Percentiles rank a stretch among this genome's conserved stretches.
These are phyloP conservation scores for Polypedilum pembai DNA, from an alignment of 1,140 invertebrate genomes.

Conservation along the genomic window DNA sequence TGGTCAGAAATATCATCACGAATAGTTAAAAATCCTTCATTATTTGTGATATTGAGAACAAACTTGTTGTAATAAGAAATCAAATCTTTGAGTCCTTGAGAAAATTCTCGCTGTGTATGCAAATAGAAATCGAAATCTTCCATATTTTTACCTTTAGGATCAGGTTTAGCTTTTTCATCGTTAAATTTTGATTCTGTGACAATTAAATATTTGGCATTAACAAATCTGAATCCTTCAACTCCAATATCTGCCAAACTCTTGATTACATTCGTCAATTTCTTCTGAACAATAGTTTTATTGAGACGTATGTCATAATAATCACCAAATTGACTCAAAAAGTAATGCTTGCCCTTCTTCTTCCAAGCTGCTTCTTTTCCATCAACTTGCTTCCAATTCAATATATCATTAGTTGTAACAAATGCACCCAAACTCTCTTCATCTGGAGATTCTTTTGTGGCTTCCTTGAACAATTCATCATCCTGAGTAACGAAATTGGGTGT, in stretches of 20 bases:
- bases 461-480: conserved; percentile 40
- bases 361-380: conserved; percentile 50
- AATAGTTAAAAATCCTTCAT: conserved; percentile 42
- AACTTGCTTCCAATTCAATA: conserved; percentile 67
- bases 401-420: conserved; percentile 41
- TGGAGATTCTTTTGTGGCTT: conserved; percentile 38
- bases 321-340: conserved; percentile 53
- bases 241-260: conserved; percentile 60
- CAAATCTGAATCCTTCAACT: conserved; percentile 65
- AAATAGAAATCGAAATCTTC: conserved; percentile 52
- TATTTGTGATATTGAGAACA: conserved; percentile 48
- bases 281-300: conserved; percentile 48
- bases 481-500: conserved; percentile 47
- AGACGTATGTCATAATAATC: conserved; percentile 59
- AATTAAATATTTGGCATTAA: conserved; percentile 55
- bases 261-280: conserved; percentile 58
- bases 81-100: conserved; percentile 47
- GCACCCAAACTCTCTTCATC: conserved; percentile 38
- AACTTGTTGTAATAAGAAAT: conserved; percentile 52
- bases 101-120: conserved; percentile 53
- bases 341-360: conserved; percentile 50
- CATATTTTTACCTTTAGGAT: conserved; percentile 37
- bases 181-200: conserved; percentile 47
- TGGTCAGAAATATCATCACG: conserved; percentile 36
- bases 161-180: conserved; percentile 42